Evolutionary conservation across 2,797 vertebrate genomes (phyloP).

Genomic region (Ibycter americanus): DNA sequence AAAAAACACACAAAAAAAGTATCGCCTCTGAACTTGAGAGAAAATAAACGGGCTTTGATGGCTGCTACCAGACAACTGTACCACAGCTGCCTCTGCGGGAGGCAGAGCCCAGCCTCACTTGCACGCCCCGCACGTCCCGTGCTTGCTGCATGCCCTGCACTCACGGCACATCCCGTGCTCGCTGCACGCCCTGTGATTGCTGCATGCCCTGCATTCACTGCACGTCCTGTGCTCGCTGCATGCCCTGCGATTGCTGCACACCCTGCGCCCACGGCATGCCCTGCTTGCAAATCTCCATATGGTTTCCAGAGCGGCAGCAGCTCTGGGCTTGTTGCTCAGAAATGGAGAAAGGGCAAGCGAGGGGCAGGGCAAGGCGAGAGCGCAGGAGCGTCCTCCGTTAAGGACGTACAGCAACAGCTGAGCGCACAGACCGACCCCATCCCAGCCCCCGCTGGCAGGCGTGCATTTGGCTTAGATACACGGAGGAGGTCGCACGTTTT

Average conservation of each 20-base stretch:
- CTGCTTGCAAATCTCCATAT: fast-evolving
- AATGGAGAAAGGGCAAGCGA: fast-evolving
- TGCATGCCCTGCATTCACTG: fast-evolving
- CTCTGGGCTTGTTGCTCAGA: neutral
- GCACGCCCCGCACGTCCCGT: fast-evolving
- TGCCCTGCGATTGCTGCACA: fast-evolving
- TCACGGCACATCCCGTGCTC: fast-evolving
- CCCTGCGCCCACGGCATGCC: neutral
- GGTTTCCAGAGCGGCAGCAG: fast-evolving
- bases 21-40: neutral
- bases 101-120: neutral
- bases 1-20: neutral
- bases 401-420: fast-evolving
- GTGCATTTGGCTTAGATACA: fast-evolving
- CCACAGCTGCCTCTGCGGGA: neutral
- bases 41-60: fast-evolving
- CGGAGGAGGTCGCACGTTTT: fast-evolving
- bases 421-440: neutral
- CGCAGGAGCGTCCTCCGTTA: fast-evolving
- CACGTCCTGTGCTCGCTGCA: fast-evolving
- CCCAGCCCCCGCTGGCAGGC: fast-evolving
- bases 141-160: fast-evolving
- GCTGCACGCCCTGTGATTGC: fast-evolving
- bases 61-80: fast-evolving
- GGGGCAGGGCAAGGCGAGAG: neutral